Conservation (phyloP, 2,113 vertebrate genomes). For the Smithornis capensis region DNA sequence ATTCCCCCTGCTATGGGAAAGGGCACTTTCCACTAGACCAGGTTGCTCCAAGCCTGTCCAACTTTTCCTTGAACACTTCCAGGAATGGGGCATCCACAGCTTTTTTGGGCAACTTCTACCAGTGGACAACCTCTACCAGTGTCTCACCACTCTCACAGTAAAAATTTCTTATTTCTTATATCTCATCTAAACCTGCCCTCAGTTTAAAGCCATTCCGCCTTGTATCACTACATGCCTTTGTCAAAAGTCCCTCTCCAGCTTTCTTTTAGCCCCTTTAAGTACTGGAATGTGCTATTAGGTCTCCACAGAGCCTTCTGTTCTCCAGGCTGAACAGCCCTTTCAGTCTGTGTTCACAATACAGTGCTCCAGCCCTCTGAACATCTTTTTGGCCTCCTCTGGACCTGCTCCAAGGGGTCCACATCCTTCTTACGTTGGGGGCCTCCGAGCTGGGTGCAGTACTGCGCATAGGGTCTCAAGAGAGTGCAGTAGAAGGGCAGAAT, state of each 20-base stretch:
- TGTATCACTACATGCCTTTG: neutral
- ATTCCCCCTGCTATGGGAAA: neutral
- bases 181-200: neutral
- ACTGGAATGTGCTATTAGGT: neutral
- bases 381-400: neutral
- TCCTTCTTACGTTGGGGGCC: fast-evolving
- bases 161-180: neutral
- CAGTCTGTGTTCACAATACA: neutral
- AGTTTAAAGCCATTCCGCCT: neutral
- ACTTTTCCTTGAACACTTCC: neutral
- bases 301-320: neutral
- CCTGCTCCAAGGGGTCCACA: neutral
- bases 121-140: neutral
- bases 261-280: neutral
- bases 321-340: neutral
- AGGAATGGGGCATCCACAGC: too few relatives aligned
- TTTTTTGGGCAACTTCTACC: neutral
- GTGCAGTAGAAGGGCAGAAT: neutral
- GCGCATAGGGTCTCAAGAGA: neutral
- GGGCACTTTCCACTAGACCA: neutral
- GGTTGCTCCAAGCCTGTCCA: neutral
- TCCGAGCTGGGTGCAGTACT: neutral
- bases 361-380: neutral
- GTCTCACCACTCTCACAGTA: neutral
- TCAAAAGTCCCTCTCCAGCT: neutral